These are phyloP conservation scores for Therioaphis trifolii DNA, from an alignment of 2,888 invertebrate genomes.

Conservation along the genomic window DNA sequence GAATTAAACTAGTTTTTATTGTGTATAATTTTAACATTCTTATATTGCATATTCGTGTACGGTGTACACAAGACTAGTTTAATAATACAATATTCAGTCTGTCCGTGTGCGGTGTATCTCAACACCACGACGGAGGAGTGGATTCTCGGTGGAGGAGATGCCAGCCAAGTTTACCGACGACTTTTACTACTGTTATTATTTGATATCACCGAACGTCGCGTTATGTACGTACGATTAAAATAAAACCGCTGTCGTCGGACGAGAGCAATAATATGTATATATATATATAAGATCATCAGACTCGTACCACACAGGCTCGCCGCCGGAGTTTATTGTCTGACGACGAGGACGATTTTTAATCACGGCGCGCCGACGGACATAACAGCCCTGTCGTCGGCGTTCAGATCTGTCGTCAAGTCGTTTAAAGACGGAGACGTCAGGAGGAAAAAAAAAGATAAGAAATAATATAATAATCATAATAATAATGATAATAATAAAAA, in stretches of 20 bases:
- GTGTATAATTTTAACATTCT: not conserved
- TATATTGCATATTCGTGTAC: not conserved
- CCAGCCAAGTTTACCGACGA: constrained; percentile 51
- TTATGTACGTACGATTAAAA: constrained; percentile 40
- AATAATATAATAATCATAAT: constrained; percentile 1
- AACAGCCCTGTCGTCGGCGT: constrained; percentile 46
- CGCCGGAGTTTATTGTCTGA: constrained; percentile 44
- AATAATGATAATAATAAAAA: constrained; percentile 33
- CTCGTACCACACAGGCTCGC: not conserved
- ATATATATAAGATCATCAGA: not conserved
- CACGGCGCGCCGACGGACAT: constrained; percentile 50
- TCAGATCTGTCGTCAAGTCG: constrained; percentile 39
- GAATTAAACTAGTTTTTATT: constrained; percentile 33
- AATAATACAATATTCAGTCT: not conserved
- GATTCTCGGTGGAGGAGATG: constrained; percentile 19
- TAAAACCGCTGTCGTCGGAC: constrained; percentile 53
- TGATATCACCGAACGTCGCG: not conserved
- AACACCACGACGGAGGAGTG: not conserved
- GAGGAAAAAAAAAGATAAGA: not conserved
- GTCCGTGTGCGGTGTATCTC: not conserved
- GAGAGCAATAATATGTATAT: constrained; percentile 39
- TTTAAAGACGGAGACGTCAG: constrained; percentile 15
- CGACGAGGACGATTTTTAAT: constrained; percentile 46
- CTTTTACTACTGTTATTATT: not conserved
- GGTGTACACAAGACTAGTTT: not conserved